These are phyloP conservation scores for Phalacrocorax aristotelis DNA, from an alignment of 2,113 vertebrate genomes.

Conservation along the genomic window DNA sequence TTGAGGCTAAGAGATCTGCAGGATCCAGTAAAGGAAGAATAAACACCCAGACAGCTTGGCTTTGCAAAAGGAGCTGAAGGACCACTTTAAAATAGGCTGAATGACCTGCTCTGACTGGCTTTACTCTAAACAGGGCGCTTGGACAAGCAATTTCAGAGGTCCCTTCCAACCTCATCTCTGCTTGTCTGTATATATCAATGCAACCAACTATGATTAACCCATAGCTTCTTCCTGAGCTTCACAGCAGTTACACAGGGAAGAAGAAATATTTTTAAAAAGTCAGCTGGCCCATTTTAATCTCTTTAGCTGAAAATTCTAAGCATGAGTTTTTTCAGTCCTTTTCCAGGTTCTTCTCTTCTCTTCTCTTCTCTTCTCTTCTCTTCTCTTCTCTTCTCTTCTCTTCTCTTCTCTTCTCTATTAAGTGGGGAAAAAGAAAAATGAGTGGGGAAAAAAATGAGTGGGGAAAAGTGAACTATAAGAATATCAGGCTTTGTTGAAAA, in stretches of 20 bases:
- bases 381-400: background rate
- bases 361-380: background rate
- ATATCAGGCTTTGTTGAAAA: background rate
- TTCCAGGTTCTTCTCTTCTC: background rate
- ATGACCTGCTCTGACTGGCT: background rate
- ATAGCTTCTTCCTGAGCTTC: background rate
- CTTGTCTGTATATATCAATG: background rate
- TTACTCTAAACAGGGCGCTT: background rate
- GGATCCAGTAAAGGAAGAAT: background rate
- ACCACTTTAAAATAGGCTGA: background rate
- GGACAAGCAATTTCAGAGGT: background rate
- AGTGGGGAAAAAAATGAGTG: rapidly evolving
- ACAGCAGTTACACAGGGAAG: background rate
- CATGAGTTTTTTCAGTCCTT: background rate
- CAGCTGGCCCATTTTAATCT: background rate
- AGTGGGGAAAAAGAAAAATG: background rate
- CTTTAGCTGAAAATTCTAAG: background rate
- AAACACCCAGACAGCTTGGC: background rate
- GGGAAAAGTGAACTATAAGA: background rate
- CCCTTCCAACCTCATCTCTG: background rate
- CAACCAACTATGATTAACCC: background rate
- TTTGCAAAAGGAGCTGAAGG: background rate
- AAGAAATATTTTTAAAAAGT: background rate
- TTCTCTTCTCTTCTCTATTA: background rate
- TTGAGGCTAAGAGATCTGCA: background rate